These are phyloP conservation scores for Patella pellucida DNA, from an alignment of 2,888 invertebrate species.

Conservation along the genomic window DNA sequence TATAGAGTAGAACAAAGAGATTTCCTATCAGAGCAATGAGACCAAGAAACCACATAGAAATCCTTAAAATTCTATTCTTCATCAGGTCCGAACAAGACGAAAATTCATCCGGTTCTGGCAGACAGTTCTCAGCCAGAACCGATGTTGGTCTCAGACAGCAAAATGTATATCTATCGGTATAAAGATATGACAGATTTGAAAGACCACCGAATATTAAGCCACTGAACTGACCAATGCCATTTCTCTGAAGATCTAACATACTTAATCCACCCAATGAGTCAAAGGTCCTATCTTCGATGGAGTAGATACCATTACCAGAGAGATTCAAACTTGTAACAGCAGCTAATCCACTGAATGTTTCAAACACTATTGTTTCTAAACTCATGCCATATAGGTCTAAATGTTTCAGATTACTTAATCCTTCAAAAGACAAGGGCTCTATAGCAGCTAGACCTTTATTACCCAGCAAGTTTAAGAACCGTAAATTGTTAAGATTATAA, in stretches of 20 bases:
- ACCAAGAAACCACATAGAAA: slow-evolving; percentile 45
- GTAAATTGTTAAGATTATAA: slow-evolving; percentile 6
- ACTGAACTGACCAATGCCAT: slow-evolving; percentile 12
- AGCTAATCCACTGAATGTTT: neutral
- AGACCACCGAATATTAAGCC: slow-evolving; percentile 17
- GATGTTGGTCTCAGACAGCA: slow-evolving; percentile 4
- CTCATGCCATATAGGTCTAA: neutral
- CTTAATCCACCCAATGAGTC: neutral
- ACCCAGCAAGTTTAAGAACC: slow-evolving; percentile 15
- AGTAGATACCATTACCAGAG: neutral
- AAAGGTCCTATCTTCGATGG: slow-evolving; percentile 9
- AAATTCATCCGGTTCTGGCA: slow-evolving; percentile 39
- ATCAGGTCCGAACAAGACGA: slow-evolving; percentile 51
- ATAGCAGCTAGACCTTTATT: neutral
- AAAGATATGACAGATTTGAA: slow-evolving; percentile 1
- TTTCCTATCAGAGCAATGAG: slow-evolving; percentile 42
- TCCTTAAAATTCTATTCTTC: slow-evolving; percentile 35
- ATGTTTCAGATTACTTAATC: neutral
- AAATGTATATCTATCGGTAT: slow-evolving; percentile 20
- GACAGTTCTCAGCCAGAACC: slow-evolving; percentile 22
- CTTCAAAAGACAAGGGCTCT: neutral
- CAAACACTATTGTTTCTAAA: neutral
- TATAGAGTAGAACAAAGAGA: slow-evolving; percentile 35
- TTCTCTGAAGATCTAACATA: slow-evolving; percentile 14
- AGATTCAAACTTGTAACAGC: slow-evolving; percentile 5